Base-by-base conservation (phyloP, 2,113 vertebrate species). In the Oncorhynchus mykiss region DNA sequence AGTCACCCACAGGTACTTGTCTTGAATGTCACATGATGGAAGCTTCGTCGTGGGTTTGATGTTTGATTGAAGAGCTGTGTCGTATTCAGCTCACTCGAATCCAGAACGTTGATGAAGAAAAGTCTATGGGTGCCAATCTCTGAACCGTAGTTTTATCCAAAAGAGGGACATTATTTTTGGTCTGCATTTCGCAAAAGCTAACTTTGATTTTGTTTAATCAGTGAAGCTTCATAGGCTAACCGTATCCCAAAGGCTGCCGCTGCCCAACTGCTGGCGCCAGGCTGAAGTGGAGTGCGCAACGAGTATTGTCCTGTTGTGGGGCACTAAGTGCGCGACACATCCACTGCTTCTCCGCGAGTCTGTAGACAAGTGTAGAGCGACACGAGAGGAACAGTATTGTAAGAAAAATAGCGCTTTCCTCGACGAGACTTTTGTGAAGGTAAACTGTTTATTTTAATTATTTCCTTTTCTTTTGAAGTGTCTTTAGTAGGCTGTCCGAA, bases 341-440 rank as follows among this genome's bases (percentile, higher is more conserved):
- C 31, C 54, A 70, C 49, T 64, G 77, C 24, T 34, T 22, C n/a
- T 70, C 27, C 73, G 66, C 74, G 54, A 62, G 78, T 9, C 2
- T 54, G 45, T 25, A 73, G 34, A 60, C 74, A 27, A 72, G 14
- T 31, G 31, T 29, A 73, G 34, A 62, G 16, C 66, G 72, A 78
- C 29, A 73, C 13, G 57, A 29, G 51, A 24, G 25, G 11, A 76
- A 51, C 22, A 75, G 9, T 20, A 72, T 54, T 31, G 18, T n/a
- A 72, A 64, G 16, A 3, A 22, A n/a, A 45, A 31, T 29, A 2
- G 24, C 4, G 64, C n/a, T 31, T 54, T 62, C 16, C 11, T 74
- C 29, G 2, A 60, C 73, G 48, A 80, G 74, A 82, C 83, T 82
- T 78, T 67, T 27, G 71, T 25, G 74, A 86, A 91, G 89, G 91